Conservation (phyloP, 2,797 vertebrate genomes). For the Acrocephalus scirpaceus region DNA sequence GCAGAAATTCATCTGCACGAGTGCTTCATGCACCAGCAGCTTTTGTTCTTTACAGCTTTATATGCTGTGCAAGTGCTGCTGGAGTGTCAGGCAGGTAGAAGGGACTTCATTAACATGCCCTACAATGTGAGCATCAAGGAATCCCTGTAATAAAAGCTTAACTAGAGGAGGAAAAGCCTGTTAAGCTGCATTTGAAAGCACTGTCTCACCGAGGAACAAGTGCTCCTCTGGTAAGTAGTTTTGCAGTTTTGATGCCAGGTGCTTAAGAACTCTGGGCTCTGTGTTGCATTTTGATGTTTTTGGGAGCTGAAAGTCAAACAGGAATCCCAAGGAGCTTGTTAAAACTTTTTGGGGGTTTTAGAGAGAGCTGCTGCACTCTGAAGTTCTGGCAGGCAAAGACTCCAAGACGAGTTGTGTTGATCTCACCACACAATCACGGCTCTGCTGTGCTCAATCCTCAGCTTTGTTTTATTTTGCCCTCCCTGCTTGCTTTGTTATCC, state of each 20-base stretch:
- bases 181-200: slow-evolving; percentile 40
- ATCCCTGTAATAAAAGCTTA: slow-evolving; percentile 43
- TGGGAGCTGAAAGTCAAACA: background rate
- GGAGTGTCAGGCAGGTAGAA: background rate
- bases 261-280: background rate
- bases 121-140: background rate
- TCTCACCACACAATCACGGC: background rate
- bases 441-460: background rate
- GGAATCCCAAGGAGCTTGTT: slow-evolving; percentile 16
- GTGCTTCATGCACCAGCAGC: background rate
- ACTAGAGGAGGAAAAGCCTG: slow-evolving; percentile 41
- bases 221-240: background rate
- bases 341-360: background rate
- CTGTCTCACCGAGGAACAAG: background rate
- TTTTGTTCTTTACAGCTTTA: slow-evolving; percentile 15
- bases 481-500: background rate
- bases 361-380: background rate
- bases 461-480: background rate
- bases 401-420: background rate
- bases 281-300: background rate
- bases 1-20: background rate
- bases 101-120: slow-evolving; percentile 11
- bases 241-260: background rate
- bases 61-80: background rate
- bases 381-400: background rate